Evolutionary conservation across 2,797 vertebrate genomes (phyloP), one percentile per base, ranked within the genome.

Genomic region (Darevskia mixta): DNA sequence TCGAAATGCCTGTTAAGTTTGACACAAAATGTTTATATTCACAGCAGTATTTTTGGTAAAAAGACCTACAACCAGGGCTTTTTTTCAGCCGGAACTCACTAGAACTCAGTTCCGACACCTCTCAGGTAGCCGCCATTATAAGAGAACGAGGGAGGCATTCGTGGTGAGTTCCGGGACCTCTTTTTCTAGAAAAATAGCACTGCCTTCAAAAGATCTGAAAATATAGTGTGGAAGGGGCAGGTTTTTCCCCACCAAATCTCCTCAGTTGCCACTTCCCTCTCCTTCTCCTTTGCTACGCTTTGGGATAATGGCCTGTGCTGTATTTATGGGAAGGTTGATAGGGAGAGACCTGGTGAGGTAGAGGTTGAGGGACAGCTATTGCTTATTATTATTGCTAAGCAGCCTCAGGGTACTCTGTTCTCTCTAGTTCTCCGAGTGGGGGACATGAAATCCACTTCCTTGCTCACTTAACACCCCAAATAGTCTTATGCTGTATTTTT

Each of bases 361-460:
- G 29, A 78, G 41, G 5, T 25, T 49, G 61, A 9, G 10, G 9
- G 2, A 43, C 25, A 85, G 61, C 38, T 85, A 20, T 67, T 67
- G 20, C 55, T 85, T 58, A 41, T 18, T 29, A 11, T 27, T 25
- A 35, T 35, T 72, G 11, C 13, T 38, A 17, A n/a, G n/a, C 3
- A 27, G 11, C 27, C 7, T 45, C 13, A 45, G n/a, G 15, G 20
- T 58, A 49, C 23, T 67, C 38, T 64, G 61, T 69, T 61, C 8
- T 73, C 2, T 64, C 10, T 32, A 15, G 41, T 38, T 67, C 45
- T 41, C 49, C 25, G 41, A 67, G 41, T 15, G 17, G 41, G n/a
- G 23, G 32, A 35, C 29, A 27, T 17, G n/a, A 69, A 38, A 29
- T 45, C 73, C 41, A 67, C 86, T 43, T 67, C 89, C 94, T 86